These are phyloP conservation scores for Heliconius charithonia DNA, from an alignment of 2,888 invertebrate species.

Conservation along the genomic window DNA sequence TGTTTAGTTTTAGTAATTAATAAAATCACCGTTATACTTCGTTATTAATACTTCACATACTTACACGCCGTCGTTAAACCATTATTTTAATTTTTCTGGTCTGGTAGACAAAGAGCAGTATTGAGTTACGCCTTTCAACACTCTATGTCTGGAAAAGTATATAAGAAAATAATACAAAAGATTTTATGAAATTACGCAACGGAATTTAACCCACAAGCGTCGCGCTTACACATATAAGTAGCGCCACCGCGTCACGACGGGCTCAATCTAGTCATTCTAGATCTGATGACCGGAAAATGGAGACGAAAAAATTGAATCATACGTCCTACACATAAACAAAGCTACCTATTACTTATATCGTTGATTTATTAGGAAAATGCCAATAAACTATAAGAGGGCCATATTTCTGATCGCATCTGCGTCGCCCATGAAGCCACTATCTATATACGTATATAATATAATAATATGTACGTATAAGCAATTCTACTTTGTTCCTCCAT, in stretches of 20 bases:
- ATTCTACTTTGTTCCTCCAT: constrained; percentile 35
- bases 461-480: constrained; percentile 31
- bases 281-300: neutral
- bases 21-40: neutral
- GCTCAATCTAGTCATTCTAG: neutral
- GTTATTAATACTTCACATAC: neutral
- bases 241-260: too few species aligned
- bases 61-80: neutral
- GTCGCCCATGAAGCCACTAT: constrained; percentile 42
- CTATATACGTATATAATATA: constrained; percentile 10
- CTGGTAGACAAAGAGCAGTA: neutral
- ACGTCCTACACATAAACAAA: constrained; percentile 10
- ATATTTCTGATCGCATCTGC: constrained; percentile 42
- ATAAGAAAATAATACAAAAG: too few species aligned
- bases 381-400: constrained; percentile 43
- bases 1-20: neutral
- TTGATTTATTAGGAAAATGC: constrained; percentile 44
- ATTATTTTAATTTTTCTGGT: neutral
- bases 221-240: too few species aligned
- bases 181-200: too few species aligned
- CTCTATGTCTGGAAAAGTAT: too few species aligned
- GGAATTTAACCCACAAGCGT: too few species aligned
- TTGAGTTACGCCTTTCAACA: too few species aligned
- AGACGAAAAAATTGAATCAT: neutral
- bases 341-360: constrained; percentile 17